Conservation (phyloP, 2,888 invertebrate genomes). For the Leptopilina myrica region DNA sequence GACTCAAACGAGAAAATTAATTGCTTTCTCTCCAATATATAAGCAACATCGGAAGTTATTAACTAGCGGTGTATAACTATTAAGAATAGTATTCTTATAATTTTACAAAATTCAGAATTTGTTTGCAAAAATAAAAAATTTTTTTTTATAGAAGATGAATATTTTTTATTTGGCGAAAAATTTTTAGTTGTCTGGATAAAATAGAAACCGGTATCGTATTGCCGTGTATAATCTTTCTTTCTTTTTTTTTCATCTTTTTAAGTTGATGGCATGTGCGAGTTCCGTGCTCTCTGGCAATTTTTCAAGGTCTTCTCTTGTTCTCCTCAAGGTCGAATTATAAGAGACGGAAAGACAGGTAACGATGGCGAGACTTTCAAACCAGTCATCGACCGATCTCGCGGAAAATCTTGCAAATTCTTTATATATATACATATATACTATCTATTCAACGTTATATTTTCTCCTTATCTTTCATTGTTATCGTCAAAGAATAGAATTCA, state of each 20-base stretch:
- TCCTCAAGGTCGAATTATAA: constrained; percentile 30
- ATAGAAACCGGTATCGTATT: constrained; percentile 20
- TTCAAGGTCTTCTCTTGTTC: constrained; percentile 43
- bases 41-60: constrained; percentile 13
- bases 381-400: constrained; percentile 41
- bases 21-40: constrained; percentile 32
- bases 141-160: no score
- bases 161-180: no score
- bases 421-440: not conserved
- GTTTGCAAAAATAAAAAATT: no score
- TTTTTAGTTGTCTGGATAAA: not conserved
- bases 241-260: not conserved
- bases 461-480: constrained; percentile 8
- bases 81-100: not conserved
- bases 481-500: not conserved
- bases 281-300: constrained; percentile 31
- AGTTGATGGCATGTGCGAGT: constrained; percentile 10
- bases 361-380: constrained; percentile 26
- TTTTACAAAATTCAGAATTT: no score
- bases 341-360: constrained; percentile 4
- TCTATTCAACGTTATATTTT: not conserved
- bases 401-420: constrained; percentile 1
- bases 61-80: not conserved
- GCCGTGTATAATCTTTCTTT: not conserved
- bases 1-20: constrained; percentile 31